phyloP scores from a whole-genome alignment of 2,888 invertebrate genomes.

The Pegoplata infirma region DNA sequence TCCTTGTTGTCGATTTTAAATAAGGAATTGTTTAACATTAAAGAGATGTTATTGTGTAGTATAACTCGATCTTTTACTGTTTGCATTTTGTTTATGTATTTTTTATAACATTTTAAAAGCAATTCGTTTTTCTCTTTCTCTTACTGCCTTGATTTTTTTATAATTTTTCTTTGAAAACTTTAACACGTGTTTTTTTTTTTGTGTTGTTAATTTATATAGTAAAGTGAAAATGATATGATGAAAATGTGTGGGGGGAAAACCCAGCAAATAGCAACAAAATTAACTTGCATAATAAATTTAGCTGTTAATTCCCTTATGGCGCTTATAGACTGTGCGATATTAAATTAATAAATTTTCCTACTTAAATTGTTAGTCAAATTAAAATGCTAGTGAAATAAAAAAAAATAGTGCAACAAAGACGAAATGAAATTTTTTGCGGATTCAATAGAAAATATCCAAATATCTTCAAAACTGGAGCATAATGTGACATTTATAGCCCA shows the following conservation, averaged over 20 bases:
- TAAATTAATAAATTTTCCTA: no score
- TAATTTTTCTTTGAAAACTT: conserved; percentile 19
- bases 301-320: conserved; percentile 39
- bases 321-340: no score
- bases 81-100: conserved; percentile 13
- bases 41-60: not conserved
- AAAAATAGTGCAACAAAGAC: no score
- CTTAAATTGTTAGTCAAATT: no score
- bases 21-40: no score
- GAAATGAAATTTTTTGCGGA: no score
- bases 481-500: no score
- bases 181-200: conserved; percentile 23
- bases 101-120: conserved; percentile 35
- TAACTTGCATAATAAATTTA: conserved; percentile 47
- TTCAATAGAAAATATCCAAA: no score
- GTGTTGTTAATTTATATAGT: not conserved
- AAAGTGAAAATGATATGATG: conserved; percentile 28
- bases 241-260: conserved; percentile 40
- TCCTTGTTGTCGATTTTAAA: no score
- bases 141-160: not conserved
- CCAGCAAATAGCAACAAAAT: conserved; percentile 28
- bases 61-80: not conserved
- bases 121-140: conserved; percentile 1
- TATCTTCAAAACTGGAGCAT: no score
- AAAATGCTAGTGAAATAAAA: no score